Evolutionary conservation across 2,797 vertebrate species (phyloP), one percentile per base, ranked within the genome.

Genomic region (Mus caroli): DNA sequence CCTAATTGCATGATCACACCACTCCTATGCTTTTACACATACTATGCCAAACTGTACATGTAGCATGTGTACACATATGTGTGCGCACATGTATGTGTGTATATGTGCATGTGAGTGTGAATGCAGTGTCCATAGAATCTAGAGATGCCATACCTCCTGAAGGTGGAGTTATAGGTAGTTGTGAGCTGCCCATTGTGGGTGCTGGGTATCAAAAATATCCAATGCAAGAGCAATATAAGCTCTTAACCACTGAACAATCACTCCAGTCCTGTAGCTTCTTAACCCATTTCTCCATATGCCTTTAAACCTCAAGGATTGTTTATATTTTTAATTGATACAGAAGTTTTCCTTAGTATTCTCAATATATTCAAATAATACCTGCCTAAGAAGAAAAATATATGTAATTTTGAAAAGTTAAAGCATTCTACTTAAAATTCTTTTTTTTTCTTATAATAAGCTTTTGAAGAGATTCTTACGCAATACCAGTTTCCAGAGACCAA

Each of bases 281-380:
- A 92, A 79, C 26, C 64, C 87, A 54, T 73, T 84, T 60, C 24
- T 91, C 14, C 64, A 31, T 69, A 69, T 85, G 90, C 76, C 73
- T 92, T 86, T 79, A 85, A 85, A 85, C 31, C 4, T 71, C 28
- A 40, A 78, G 67, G 62, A 88, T 95, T 94, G 50, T 17, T 56
- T 88, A 2, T 26, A 71, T 90, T 94, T 78, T 77, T 87, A 94
- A 37, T 15, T 78, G 75, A 82, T n/a, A 24, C 31, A 94, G 10
- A 83, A 67, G 71, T 77, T 90, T 97, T 83, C 76, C 43, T 76
- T 87, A 85, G 15, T 73, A 43, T 90, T 96, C 88, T 92, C 67
- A 90, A 93, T 94, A 67, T 76, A 89, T 79, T 95, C 4, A 90
- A 79, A 26, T 31, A 90, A 82, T 90, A 67, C 9, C 31, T 75